phyloP scores from a whole-genome alignment of 2,797 vertebrate genomes.

The Labeo calbasu region DNA sequence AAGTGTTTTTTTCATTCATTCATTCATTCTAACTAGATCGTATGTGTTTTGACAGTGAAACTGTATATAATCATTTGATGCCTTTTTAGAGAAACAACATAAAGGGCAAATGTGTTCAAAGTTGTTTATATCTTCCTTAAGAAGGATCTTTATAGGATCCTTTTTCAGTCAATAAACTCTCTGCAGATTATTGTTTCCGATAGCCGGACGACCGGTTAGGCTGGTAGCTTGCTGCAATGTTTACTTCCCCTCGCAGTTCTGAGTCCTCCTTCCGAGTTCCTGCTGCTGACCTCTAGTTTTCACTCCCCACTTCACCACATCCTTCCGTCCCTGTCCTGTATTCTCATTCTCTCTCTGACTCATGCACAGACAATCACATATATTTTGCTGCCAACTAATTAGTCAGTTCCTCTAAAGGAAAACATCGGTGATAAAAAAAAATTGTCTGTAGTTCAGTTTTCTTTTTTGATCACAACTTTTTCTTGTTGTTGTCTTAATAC shows the following conservation, averaged over 20 bases:
- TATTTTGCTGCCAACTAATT: slow-evolving; percentile 1
- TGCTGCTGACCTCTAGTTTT: slow-evolving; percentile 74
- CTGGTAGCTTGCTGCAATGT: neutral
- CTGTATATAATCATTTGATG: neutral
- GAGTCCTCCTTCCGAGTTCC: slow-evolving; percentile 74
- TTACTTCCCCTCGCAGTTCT: slow-evolving; percentile 49
- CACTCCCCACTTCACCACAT: slow-evolving; percentile 72
- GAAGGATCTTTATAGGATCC: neutral
- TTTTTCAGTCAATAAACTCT: slow-evolving; percentile 16
- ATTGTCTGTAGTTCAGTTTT: neutral
- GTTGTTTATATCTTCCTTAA: neutral
- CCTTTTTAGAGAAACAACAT: neutral
- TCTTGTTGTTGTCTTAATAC: neutral
- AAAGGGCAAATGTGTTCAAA: neutral
- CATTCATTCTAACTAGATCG: neutral
- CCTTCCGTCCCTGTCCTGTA: slow-evolving; percentile 65
- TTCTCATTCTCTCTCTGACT: slow-evolving; percentile 50
- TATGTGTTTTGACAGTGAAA: neutral
- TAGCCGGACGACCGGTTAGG: slow-evolving; percentile 9
- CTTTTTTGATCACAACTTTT: neutral
- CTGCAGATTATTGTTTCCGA: slow-evolving; percentile 32
- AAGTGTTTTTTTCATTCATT: neutral
- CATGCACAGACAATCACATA: slow-evolving; percentile 9
- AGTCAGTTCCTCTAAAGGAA: slow-evolving; percentile 30
- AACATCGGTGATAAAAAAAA: neutral